A percentile compares a stretch with the other conserved stretches of the same genome.
Conservation (phyloP, 2,888 invertebrate genomes). For the Horisme vitalbata region DNA sequence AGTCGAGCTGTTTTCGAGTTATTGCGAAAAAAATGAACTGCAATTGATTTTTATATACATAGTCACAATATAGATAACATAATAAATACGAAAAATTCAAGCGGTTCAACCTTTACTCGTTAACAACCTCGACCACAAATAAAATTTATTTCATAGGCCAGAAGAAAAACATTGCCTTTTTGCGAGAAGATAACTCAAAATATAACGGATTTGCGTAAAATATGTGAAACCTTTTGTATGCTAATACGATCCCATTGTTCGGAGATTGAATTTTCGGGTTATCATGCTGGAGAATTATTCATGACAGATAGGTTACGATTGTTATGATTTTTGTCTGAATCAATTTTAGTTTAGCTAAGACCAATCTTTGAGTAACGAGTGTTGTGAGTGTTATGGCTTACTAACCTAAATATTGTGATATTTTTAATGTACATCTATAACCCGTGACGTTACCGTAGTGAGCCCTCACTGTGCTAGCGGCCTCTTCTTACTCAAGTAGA, state of each 20-base stretch:
- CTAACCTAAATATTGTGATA: no score
- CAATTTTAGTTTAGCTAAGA: conserved; percentile 28
- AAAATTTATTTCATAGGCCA: conserved; percentile 71
- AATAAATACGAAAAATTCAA: conserved; percentile 50
- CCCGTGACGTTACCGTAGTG: no score
- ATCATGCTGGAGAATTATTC: conserved; percentile 78
- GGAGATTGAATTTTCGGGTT: conserved; percentile 80
- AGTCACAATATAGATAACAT: conserved; percentile 29
- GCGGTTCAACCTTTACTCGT: conserved; percentile 42
- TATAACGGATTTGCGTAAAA: conserved; percentile 80
- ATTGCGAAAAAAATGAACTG: no score
- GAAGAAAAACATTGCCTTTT: conserved; percentile 67
- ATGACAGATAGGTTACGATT: conserved; percentile 69
- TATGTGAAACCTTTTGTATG: conserved; percentile 83
- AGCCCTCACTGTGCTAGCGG: no score
- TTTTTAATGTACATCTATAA: no score
- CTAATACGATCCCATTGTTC: conserved; percentile 81
- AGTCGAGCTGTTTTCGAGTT: no score
- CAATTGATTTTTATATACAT: no score
- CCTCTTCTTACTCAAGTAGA: no score
- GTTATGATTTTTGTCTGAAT: conserved; percentile 54
- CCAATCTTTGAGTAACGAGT: not conserved
- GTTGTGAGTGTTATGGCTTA: no score
- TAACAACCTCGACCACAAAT: conserved; percentile 53
- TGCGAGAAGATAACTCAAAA: conserved; percentile 76